These are phyloP conservation scores for Donacobius atricapilla DNA, from an alignment of 2,113 vertebrate genomes.

Conservation along the genomic window DNA sequence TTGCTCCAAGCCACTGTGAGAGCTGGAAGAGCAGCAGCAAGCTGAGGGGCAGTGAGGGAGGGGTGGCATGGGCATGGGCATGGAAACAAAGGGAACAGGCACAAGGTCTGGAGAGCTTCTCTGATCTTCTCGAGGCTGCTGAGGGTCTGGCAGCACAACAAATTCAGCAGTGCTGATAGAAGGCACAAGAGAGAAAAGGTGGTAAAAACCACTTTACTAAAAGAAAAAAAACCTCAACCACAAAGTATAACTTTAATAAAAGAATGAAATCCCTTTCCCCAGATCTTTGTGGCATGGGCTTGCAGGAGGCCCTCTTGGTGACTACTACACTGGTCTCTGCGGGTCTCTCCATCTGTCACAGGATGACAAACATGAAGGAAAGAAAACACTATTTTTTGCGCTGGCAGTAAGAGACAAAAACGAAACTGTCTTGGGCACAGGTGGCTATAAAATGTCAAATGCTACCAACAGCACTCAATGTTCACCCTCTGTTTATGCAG, in stretches of 20 bases:
- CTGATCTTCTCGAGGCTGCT: rapidly evolving
- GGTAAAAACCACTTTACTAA: not conserved
- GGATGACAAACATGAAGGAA: not conserved
- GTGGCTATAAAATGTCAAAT: not conserved
- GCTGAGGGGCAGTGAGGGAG: not conserved
- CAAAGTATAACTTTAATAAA: not conserved
- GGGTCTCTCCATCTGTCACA: not conserved
- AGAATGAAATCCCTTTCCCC: not conserved
- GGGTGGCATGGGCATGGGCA: not conserved
- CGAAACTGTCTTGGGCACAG: rapidly evolving
- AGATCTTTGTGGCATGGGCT: not conserved
- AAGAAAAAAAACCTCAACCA: not conserved
- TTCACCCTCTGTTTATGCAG: not conserved
- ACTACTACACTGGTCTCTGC: not conserved
- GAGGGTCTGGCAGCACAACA: not conserved
- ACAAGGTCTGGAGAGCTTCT: not conserved
- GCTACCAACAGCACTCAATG: not conserved
- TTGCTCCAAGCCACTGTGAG: rapidly evolving
- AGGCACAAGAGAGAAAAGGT: not conserved
- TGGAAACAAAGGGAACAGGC: rapidly evolving
- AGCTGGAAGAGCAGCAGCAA: not conserved
- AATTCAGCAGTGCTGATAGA: not conserved
- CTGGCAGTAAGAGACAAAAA: not conserved
- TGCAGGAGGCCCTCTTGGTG: not conserved
- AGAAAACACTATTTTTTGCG: not conserved